Base-by-base conservation (phyloP, 2,888 invertebrate species). In the Nasonia oneida region DNA sequence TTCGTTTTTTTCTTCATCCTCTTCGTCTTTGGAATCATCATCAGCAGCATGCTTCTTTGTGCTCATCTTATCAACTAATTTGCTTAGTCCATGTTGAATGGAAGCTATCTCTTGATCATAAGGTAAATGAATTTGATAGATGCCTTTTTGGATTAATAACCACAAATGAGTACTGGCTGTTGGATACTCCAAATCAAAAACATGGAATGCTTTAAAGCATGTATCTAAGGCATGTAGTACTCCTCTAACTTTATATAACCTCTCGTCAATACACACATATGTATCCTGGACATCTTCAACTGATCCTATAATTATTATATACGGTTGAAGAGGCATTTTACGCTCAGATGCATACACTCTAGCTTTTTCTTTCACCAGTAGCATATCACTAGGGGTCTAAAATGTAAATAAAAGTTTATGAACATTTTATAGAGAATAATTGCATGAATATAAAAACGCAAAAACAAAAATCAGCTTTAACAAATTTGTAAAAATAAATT, bases 131-230 rank as follows among this genome's bases (percentile, higher is more conserved):
- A 87, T 77, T 82, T 86, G 79, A 57, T 88, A 88, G 6, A 88
- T 29, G 50, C 81, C 39, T 39, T 82, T 79, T 73, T 88, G 88
- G 5, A 89, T 83, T 10, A 89, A 57, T 64, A 87, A 39, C 88
- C 88, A 89, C 14, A 89, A 74, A 67, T 88, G 88, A 71, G 88
- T 83, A 57, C 83, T 79, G 12, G 73, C 86, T 42, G 75, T 74
- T 1, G 88, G 87, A 80, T 88, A 89, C n/a, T 82, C 53, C 3
- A 85, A 70, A 61, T 89, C 78, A 1, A 88, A 74, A 1, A 87
- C 88, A 61, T 89, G 88, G 71, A 87, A 88, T n/a, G 70, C 57
- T 81, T 89, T 88, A 53, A 87, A 89, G 64, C 88, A 87, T 57
- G 81, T 39, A 81, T 90, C 89, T 0, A 90, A 23, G 3, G 88